phyloP scores from a whole-genome alignment of 2,797 vertebrate species.

The Parauchenoglanis punctatus region DNA sequence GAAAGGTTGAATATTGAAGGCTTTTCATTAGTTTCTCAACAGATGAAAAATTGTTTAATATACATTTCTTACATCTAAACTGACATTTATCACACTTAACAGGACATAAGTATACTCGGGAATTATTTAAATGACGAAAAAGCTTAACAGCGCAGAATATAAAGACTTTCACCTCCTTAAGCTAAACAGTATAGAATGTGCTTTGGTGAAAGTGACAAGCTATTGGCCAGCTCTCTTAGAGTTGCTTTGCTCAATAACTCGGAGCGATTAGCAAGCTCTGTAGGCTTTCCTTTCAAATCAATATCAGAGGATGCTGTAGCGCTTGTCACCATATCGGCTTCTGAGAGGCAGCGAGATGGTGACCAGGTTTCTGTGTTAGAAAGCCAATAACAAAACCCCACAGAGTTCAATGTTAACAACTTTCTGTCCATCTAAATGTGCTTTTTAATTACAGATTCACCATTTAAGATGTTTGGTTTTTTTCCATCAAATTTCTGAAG shows the following conservation, averaged over 20 bases:
- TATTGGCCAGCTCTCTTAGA: conserved; percentile 15
- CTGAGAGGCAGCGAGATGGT: conserved; percentile 25
- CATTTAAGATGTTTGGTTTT: conserved; percentile 9
- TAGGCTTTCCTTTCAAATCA: conserved; percentile 55
- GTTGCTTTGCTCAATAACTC: conserved; percentile 32
- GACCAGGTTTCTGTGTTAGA: conserved; percentile 28
- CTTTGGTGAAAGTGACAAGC: conserved; percentile 26
- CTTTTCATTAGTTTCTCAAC: not conserved
- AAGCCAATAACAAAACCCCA: conserved; percentile 38
- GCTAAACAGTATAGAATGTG: conserved; percentile 21
- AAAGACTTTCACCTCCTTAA: conserved; percentile 30
- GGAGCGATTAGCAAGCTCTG: conserved; percentile 44
- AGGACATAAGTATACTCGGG: not conserved
- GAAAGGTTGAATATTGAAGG: not conserved
- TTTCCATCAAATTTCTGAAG: not conserved
- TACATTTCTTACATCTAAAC: not conserved
- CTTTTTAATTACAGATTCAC: conserved; percentile 36
- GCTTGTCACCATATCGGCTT: conserved; percentile 33
- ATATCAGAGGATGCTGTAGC: conserved; percentile 45
- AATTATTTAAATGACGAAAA: conserved; percentile 30
- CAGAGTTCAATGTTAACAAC: not conserved
- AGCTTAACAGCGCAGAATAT: not conserved
- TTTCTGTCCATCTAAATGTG: not conserved
- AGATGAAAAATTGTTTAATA: conserved; percentile 10
- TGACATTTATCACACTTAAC: not conserved